Evolutionary conservation across 2,797 vertebrate genomes (phyloP).

Genomic region (Graptemys geographica): DNA sequence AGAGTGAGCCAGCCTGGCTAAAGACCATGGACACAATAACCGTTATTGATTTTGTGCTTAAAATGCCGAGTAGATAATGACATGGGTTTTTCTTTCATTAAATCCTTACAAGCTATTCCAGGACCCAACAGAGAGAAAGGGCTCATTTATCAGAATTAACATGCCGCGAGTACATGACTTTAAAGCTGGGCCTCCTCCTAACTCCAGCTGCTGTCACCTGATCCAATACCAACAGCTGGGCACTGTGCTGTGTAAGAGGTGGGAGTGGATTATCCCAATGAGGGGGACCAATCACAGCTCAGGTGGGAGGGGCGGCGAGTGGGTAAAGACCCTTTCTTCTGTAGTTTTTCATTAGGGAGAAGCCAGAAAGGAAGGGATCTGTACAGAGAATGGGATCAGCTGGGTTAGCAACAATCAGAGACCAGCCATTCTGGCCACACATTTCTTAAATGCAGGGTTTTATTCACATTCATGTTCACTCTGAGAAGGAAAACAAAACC

Average conservation of each 20-base stretch:
- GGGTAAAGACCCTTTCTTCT: accelerated
- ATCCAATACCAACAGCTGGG: accelerated
- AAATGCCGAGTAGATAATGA: conserved; percentile 51
- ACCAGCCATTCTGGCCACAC: background rate
- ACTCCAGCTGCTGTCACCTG: background rate
- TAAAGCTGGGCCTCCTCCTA: background rate
- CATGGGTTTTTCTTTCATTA: conserved; percentile 55
- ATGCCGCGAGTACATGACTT: background rate
- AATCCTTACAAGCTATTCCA: conserved; percentile 58
- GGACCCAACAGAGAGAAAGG: conserved; percentile 6
- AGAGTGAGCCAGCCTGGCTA: conserved; percentile 14
- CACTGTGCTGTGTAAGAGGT: background rate
- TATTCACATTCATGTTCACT: background rate
- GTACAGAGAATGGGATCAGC: background rate
- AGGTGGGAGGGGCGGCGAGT: background rate
- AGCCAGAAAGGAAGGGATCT: background rate
- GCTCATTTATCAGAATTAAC: conserved; percentile 55
- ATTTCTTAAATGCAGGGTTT: background rate
- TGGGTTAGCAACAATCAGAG: background rate
- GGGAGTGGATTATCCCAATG: background rate
- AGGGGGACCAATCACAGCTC: background rate
- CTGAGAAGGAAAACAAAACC: background rate
- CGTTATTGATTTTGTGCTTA: background rate
- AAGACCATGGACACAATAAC: background rate
- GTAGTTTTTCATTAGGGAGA: background rate